These are phyloP conservation scores for Idaea dimidiata DNA, from an alignment of 2,888 invertebrate genomes.

Conservation along the genomic window DNA sequence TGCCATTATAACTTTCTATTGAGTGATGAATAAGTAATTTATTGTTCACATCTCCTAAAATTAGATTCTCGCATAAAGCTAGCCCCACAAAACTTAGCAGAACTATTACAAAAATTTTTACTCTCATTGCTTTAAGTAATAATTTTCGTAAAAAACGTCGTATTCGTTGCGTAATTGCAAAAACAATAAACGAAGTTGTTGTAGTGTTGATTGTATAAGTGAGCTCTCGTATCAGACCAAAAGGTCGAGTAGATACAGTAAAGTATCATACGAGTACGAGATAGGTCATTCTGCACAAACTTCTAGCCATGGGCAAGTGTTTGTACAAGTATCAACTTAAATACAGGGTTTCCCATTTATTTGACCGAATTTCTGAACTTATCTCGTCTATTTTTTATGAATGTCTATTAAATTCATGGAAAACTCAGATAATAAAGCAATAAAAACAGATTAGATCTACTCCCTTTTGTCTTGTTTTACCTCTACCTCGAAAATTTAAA, in stretches of 20 bases:
- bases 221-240: too few relatives aligned
- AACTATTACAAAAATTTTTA: constrained; percentile 34
- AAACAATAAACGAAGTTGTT: too few relatives aligned
- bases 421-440: constrained; percentile 3
- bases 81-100: constrained; percentile 28
- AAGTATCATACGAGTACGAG: too few relatives aligned
- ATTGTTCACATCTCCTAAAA: constrained; percentile 41
- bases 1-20: constrained; percentile 33
- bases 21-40: constrained; percentile 41
- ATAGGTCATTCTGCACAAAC: too few relatives aligned
- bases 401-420: constrained; percentile 1
- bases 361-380: background rate
- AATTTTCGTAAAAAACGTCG: too few relatives aligned
- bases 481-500: constrained; percentile 26
- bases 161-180: too few relatives aligned
- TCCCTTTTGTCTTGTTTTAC: constrained; percentile 11
- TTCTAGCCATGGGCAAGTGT: too few relatives aligned
- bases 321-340: background rate
- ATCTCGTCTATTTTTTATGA: background rate
- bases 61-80: constrained; percentile 41
- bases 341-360: background rate
- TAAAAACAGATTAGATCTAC: background rate
- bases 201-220: too few relatives aligned
- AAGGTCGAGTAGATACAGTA: too few relatives aligned
- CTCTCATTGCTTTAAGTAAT: constrained; percentile 22